Base-by-base conservation (phyloP, 2,113 vertebrate species). In the Trachemys scripta region DNA sequence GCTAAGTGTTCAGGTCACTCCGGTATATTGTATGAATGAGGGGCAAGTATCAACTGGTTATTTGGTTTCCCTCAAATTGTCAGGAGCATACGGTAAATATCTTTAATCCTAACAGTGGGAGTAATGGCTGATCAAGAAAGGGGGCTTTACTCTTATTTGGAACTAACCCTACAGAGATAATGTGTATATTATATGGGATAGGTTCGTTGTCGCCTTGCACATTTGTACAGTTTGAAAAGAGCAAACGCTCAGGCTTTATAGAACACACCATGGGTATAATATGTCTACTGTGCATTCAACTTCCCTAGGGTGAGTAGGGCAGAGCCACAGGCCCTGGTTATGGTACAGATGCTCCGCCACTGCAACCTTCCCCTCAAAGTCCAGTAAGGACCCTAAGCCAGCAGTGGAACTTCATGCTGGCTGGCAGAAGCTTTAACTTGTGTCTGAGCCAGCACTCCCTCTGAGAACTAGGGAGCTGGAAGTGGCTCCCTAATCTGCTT, bases 1-100 rank as follows among this genome's bases (percentile, higher is more conserved):
- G 35, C 69, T 84, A 69, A 88, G 47, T 53, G 7, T 89, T 90
- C 62, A 79, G 53, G 31, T 57, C 4, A 8, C 29, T 75, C 5
- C 10, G 16, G 10, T 20, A 10, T 80, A 57, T 82, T 53, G 8
- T 0, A 0, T n/a, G 69, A 86, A 19, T 53, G 47, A 42, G 59
- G 53, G 45, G 51, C 87, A 90, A 82, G 91, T 78, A 82, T 89
- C 69, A 69, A 4, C 27, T 1, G 1, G 56, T 84, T 24, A 20
- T 0, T 85, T 1, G 1, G 2, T 87, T 95, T 89, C 83, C 20
- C 57, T 90, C 47, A n/a, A 27, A 54, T 54, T 22, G 53, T 54
- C 19, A 54, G 53, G 53, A 54, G 53, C 53, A 54, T 54, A 45
- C 45, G 45, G 45, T 45, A 54, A 54, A 54, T 54, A 35, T 85